Percentiles rank a stretch among this genome's conserved stretches.
These are phyloP conservation scores for Hyposmocoma kahamanoa DNA, from an alignment of 1,140 invertebrate genomes.

Conservation along the genomic window DNA sequence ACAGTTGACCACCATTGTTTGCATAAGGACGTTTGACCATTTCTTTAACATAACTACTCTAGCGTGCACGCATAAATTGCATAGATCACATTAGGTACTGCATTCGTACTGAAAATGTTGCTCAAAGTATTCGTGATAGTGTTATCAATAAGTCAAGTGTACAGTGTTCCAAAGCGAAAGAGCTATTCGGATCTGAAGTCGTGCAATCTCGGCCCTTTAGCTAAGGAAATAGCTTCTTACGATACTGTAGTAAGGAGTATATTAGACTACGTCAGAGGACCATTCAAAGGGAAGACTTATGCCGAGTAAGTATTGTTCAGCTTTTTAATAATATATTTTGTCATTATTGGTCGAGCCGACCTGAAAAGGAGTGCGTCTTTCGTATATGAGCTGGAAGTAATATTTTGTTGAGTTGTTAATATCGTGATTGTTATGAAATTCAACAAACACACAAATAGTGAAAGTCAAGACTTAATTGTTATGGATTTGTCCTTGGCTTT, in stretches of 20 bases:
- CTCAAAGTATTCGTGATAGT: not conserved
- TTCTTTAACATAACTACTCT: not conserved
- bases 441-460: no score
- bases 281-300: slow-evolving; percentile 57
- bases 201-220: slow-evolving; percentile 59
- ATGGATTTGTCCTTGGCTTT: not conserved
- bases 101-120: not conserved
- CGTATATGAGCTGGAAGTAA: not conserved
- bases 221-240: slow-evolving; percentile 77
- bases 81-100: not conserved
- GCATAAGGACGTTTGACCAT: not conserved
- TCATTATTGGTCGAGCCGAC: not conserved
- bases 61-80: not conserved
- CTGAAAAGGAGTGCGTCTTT: not conserved
- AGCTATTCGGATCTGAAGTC: slow-evolving; percentile 27
- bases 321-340: not conserved
- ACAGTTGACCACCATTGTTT: no score
- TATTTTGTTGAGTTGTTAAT: not conserved
- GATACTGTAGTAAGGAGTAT: slow-evolving; percentile 74
- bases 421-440: no score
- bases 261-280: slow-evolving; percentile 75
- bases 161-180: slow-evolving; percentile 10
- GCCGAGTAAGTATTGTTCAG: slow-evolving; percentile 41
- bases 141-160: not conserved
- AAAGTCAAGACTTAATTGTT: not conserved